Conservation (phyloP, 1,140 invertebrate species). For the Trachymyrmex cornetzi region DNA sequence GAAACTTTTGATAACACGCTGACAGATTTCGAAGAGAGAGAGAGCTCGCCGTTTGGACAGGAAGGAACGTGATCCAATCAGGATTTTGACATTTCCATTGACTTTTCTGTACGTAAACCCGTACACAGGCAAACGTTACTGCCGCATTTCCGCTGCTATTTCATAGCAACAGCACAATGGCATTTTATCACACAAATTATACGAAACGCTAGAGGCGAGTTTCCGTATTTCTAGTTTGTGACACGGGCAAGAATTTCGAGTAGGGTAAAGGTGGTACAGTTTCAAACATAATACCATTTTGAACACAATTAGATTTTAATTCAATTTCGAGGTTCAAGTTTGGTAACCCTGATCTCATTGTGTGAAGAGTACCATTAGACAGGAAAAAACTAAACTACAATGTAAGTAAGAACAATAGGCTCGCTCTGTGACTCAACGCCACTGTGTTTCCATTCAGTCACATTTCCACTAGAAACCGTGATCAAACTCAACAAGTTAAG, state of each 20-base stretch:
- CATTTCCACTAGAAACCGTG: too few relatives aligned
- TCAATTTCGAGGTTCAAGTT: too few relatives aligned
- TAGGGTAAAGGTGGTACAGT: too few relatives aligned
- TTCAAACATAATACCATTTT: too few relatives aligned
- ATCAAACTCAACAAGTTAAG: too few relatives aligned
- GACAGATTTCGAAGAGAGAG: conserved; percentile 44
- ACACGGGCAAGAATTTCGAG: not conserved
- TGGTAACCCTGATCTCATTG: too few relatives aligned
- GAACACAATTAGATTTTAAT: too few relatives aligned
- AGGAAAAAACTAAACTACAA: too few relatives aligned
- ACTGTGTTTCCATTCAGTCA: too few relatives aligned
- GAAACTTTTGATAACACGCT: conserved; percentile 56
- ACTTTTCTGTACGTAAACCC: conserved; percentile 29
- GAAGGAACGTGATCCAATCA: conserved; percentile 61
- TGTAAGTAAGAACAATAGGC: too few relatives aligned
- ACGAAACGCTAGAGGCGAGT: not conserved
- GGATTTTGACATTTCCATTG: conserved; percentile 58
- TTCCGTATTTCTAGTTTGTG: conserved; percentile 9
- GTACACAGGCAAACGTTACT: not conserved
- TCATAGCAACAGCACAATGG: not conserved
- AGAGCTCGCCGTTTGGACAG: conserved; percentile 2
- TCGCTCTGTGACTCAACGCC: too few relatives aligned
- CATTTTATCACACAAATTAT: conserved; percentile 17
- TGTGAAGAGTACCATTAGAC: too few relatives aligned
- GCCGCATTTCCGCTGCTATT: not conserved